Conservation (phyloP, 2,797 vertebrate species). For the Malacoctenus gilli region DNA sequence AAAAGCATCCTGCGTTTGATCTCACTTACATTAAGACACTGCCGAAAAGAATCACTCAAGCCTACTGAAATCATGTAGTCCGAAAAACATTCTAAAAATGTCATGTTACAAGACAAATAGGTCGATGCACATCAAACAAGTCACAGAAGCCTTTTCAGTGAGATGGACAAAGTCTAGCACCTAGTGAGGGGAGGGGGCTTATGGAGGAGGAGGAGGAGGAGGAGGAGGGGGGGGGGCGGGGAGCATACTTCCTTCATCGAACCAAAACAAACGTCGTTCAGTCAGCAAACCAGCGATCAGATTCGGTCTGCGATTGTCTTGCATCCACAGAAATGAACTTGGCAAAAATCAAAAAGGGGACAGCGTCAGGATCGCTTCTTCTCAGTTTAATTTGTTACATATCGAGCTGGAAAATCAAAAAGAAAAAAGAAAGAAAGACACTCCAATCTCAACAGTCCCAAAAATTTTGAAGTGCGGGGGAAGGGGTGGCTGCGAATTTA, state of each 20-base stretch:
- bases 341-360: conserved; percentile 59
- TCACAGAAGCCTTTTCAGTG: conserved; percentile 68
- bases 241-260: conserved; percentile 65
- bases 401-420: conserved; percentile 51
- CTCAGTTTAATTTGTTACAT: conserved; percentile 60
- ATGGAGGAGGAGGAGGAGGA: conserved; percentile 12
- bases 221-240: neutral
- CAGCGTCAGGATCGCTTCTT: conserved; percentile 42
- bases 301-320: conserved; percentile 82
- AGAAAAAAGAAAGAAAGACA: conserved; percentile 42
- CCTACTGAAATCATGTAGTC: conserved; percentile 58
- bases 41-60: conserved; percentile 54
- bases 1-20: conserved; percentile 64
- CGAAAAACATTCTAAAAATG: conserved; percentile 76
- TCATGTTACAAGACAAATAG: conserved; percentile 68
- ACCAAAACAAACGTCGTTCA: conserved; percentile 64
- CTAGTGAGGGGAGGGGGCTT: conserved; percentile 67
- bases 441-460: conserved; percentile 40
- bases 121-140: conserved; percentile 68
- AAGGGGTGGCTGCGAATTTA: conserved; percentile 48
- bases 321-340: conserved; percentile 73
- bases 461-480: conserved; percentile 38
- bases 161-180: conserved; percentile 74
- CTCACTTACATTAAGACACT: conserved; percentile 67
- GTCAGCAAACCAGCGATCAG: conserved; percentile 76